Base-by-base conservation (phyloP, 2,797 vertebrate genomes). In the Eremophila alpestris region DNA sequence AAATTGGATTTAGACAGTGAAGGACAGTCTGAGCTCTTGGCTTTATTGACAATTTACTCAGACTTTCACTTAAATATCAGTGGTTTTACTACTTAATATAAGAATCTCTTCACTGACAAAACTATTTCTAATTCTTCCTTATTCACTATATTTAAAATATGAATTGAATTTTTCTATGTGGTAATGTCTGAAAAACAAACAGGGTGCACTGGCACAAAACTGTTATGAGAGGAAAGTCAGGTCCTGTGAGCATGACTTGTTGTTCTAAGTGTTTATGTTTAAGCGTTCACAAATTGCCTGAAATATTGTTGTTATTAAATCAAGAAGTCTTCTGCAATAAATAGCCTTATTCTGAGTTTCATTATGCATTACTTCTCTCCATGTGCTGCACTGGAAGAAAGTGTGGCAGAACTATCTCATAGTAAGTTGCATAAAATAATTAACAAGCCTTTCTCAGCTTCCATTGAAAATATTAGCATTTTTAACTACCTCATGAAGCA, bases 301-400 rank as follows among this genome's bases (percentile, higher is more conserved):
- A 89, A 89, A 92, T 67, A n/a, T 59, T 70, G 10, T 52, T 76
- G 79, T 52, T 34, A 69, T 63, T 82, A 87, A 89, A 83, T 23
- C 82, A 69, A 68, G 20, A 69, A 88, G 73, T 56, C 46, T 78
- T 17, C 64, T 81, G 40, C 58, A 54, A 30, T 69, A 80, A 85
- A 93, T 93, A 83, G 8, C 16, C 18, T 86, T 91, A 68, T 89
- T 93, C n/a, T 86, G 49, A 81, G 12, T 83, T 96, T 86, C 91
- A 41, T 75, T 13, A 55, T 65, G 48, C 56, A 34, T 88, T 93
- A 52, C 43, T 86, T 88, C 40, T 51, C 27, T 80, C 69, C 45
- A 75, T 78, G 71, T 75, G 59, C 13, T 73, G 43, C 8, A 27
- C 38, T 74, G 4, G 7, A 79, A 80, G n/a, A 60, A 76, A 87